Base-by-base conservation (phyloP, 2,797 vertebrate genomes). In the Pelobates cultripes region DNA sequence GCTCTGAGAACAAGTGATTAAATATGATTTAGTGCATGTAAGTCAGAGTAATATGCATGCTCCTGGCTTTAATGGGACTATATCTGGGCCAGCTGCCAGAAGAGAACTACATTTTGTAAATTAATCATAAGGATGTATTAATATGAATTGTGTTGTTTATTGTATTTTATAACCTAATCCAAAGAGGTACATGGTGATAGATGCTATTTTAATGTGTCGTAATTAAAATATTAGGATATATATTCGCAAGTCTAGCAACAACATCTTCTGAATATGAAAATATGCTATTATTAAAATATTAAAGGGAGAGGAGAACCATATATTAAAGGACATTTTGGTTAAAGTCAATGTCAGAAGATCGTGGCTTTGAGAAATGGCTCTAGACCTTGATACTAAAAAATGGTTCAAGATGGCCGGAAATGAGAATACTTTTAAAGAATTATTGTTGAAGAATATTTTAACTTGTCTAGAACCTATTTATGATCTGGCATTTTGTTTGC, bases 21-120 rank as follows among this genome's bases (percentile, higher is more conserved):
- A 82, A 78, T 73, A 73, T 82, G 80, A 82, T 82, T 77, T 78
- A 83, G 76, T 51, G 63, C 7, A 41, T 66, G 60, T 71, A 77
- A 77, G 44, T 55, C 15, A 10, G 43, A 53, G 55, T 28, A 69
- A 71, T 79, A 70, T 70, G 72, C 81, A 74, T 14, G 63, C 40
- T 63, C 66, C 13, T 5, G 28, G 44, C 44, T 43, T 67, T 83
- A 83, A 83, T 83, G 66, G 71, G 66, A 53, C 70, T 68, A 43
- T 51, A 68, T 75, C 77, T 75, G 77, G 81, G 81, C 64, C 13
- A 8, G 53, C 64, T 70, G 81, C 81, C 81, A 83, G 15, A 7
- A 14, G 43, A 17, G 41, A 43, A n/a, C 68, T 78, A 4, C 70
- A 60, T 67, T 77, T 68, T 45, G 45, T 60, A 78, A 73, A 78